These are phyloP conservation scores for Cyprinodon diabolis DNA, from an alignment of 2,797 vertebrate species.

Conservation along the genomic window DNA sequence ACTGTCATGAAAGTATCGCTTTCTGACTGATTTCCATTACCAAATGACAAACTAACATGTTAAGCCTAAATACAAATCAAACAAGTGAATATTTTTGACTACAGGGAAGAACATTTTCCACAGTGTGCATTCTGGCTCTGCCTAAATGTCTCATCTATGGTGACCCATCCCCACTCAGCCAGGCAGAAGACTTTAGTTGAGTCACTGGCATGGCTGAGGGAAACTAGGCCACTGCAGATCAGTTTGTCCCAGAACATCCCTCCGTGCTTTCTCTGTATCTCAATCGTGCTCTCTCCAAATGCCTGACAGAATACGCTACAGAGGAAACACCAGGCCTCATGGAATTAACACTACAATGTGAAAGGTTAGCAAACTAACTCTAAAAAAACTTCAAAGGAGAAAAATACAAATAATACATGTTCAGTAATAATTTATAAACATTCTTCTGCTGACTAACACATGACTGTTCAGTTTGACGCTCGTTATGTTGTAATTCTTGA, in stretches of 20 bases:
- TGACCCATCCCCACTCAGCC: slow-evolving; percentile 63
- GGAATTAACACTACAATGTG: slow-evolving; percentile 26
- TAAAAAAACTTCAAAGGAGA: background rate
- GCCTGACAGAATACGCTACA: slow-evolving; percentile 33
- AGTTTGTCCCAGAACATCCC: slow-evolving; percentile 68
- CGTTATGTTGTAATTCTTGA: background rate
- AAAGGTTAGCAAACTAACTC: slow-evolving; percentile 5
- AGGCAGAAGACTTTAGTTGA: slow-evolving; percentile 77
- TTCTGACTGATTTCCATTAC: background rate
- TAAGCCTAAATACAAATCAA: slow-evolving; percentile 4
- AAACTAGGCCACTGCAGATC: slow-evolving; percentile 76
- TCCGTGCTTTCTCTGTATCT: slow-evolving; percentile 28
- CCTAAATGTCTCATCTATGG: slow-evolving; percentile 57
- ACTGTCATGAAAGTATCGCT: background rate
- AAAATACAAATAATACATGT: background rate
- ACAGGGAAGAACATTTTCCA: slow-evolving; percentile 39
- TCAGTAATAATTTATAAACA: no score
- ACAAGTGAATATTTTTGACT: slow-evolving; percentile 45
- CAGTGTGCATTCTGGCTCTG: slow-evolving; percentile 47
- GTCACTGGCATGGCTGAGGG: slow-evolving; percentile 66
- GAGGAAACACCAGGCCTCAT: slow-evolving; percentile 29
- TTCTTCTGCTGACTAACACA: background rate
- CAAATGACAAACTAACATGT: background rate
- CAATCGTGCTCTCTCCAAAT: background rate
- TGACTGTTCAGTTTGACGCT: background rate